These are phyloP conservation scores for Lophotis ruficrista DNA, from an alignment of 2,113 vertebrate species.

Conservation along the genomic window DNA sequence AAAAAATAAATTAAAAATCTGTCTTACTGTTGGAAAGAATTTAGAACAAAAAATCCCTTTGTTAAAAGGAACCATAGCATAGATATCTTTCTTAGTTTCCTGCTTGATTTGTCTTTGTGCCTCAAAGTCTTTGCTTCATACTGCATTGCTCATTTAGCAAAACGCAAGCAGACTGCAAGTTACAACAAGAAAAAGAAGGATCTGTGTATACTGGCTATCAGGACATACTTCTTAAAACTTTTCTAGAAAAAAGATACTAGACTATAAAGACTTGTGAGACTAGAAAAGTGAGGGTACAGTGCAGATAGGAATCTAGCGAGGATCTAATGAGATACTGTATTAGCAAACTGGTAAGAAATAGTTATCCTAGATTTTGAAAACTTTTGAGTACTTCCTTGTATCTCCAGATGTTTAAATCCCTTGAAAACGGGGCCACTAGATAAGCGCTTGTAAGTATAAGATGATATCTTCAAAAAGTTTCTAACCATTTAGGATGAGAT, in stretches of 20 bases:
- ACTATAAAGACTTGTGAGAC: background rate
- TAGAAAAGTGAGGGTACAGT: background rate
- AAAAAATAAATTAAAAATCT: background rate
- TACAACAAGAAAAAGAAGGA: background rate
- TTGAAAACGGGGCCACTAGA: background rate
- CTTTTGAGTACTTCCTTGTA: background rate
- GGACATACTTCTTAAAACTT: background rate
- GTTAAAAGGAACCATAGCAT: background rate
- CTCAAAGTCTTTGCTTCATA: background rate
- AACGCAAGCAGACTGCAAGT: background rate
- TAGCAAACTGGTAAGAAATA: background rate
- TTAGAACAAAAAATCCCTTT: background rate
- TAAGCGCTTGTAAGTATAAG: background rate
- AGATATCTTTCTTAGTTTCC: background rate
- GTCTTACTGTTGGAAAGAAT: background rate
- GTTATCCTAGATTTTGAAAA: background rate
- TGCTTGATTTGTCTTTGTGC: background rate
- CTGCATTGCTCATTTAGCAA: background rate
- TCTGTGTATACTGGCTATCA: background rate
- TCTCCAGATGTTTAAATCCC: background rate
- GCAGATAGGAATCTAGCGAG: background rate
- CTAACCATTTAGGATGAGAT: background rate
- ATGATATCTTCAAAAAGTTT: background rate
- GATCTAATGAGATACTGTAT: background rate
- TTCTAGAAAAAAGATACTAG: background rate